Evolutionary conservation across 2,797 vertebrate genomes (phyloP), one percentile per base, ranked within the genome.

Genomic region (Tarsius wallacei): DNA sequence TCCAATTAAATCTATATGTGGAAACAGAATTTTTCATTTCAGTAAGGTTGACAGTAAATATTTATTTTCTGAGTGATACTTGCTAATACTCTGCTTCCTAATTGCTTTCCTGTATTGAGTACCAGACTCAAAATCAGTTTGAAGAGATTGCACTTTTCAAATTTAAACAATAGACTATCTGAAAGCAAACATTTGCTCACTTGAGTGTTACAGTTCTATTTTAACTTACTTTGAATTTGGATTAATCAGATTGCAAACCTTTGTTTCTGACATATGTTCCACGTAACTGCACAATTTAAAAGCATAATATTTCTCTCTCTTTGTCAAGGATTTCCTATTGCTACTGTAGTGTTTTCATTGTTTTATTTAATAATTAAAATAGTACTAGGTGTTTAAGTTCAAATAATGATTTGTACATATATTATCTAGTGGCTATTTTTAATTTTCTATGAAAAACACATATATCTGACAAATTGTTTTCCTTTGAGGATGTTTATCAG

Each of bases 1-100:
- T 96, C 78, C 51, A 97, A 80, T 96, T 94, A 97, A 93, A 98
- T 87, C 24, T 95, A 77, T 63, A 93, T 94, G 22, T 81, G 91
- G 90, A 97, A 96, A 98, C 42, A 90, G 55, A 49, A 96, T 49
- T 97, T 95, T 96, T 97, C 78, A 83, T 87, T 97, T 93, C 86
- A 97, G 87, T 94, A 71, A 88, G 55, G 86, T 11, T 91, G 82
- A 93, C 53, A 92, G 81, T 97, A 74, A 51, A 98, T 97, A 96
- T 24, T 89, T 98, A 97, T 78, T 97, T 98, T 97, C 90, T 89
- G 73, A 91, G 86, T 87, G 57, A 94, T 91, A 68, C 87, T 98
- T 98, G 91, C 86, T 94, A 97, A 66, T 96, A 86, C 92, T 96
- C 77, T 97, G 19, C 87, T 47, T 93, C 86, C 64, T 97, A 93